These are phyloP conservation scores for Bombus ignitus DNA, from an alignment of 1,140 invertebrate genomes.

Conservation along the genomic window DNA sequence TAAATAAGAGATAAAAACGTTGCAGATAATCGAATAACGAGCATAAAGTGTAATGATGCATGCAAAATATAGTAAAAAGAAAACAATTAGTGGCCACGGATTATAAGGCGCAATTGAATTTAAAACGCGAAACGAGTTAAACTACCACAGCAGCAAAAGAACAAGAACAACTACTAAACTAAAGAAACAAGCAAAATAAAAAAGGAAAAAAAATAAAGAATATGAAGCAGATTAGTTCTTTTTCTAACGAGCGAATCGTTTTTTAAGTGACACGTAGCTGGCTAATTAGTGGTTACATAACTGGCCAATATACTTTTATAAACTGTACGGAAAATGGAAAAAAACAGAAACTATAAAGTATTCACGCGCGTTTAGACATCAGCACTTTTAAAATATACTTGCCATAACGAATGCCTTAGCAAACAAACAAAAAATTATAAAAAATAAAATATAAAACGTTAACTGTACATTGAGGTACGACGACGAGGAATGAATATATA, in stretches of 20 bases:
- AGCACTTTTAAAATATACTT: constrained; percentile 70
- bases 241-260: constrained; percentile 57
- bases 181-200: background rate
- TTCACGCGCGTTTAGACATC: constrained; percentile 69
- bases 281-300: constrained; percentile 56
- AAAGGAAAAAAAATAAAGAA: background rate
- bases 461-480: constrained; percentile 64
- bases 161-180: background rate
- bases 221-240: constrained; percentile 43
- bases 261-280: constrained; percentile 56
- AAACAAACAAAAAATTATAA: constrained; percentile 46
- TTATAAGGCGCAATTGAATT: constrained; percentile 36
- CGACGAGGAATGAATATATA: constrained; percentile 44
- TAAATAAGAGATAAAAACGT: background rate
- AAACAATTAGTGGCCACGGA: constrained; percentile 36
- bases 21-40: constrained; percentile 40
- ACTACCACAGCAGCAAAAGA: background rate
- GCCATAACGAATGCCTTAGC: constrained; percentile 71
- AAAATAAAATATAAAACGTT: constrained; percentile 54
- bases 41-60: constrained; percentile 44
- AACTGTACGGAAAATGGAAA: constrained; percentile 59
- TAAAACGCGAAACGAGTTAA: constrained; percentile 20
- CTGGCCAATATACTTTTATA: constrained; percentile 68
- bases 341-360: constrained; percentile 43
- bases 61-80: constrained; percentile 39